Base-by-base conservation (phyloP, 1,140 invertebrate species). In the Drosophila fuyamai region DNA sequence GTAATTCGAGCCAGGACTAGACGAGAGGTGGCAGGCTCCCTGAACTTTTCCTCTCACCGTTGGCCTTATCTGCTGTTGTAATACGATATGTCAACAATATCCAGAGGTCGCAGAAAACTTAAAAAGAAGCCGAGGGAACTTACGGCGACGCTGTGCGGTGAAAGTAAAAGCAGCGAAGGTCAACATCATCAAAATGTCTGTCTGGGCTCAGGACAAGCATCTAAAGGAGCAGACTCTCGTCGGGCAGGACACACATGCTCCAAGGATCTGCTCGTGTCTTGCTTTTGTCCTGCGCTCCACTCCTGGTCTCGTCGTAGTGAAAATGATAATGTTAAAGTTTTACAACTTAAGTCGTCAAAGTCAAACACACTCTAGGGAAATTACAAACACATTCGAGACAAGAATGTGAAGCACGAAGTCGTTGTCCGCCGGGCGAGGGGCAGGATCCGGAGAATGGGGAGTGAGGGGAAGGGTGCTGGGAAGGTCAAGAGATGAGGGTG, bases 331-430 rank as follows among this genome's bases (percentile, higher is more conserved):
- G 86, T 91, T 92, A 82, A 92, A 92, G 90, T 92, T 92, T 91
- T 92, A 92, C 90, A 92, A 92, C 90, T 92, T 92, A 92, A 92
- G 90, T 92, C 90, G 90, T 92, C 90, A 92, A 92, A 92, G 90
- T 92, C 90, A 92, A 92, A 92, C 90, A 92, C 90, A 92, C 90
- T 92, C 90, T 85, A 61, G 90, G 90, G 90, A 91, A 92, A 92
- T 92, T 92, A 92, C 90, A 91, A 91, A 91, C 90, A 80, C 86
- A 91, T 91, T 91, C 89, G 76, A 84, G 76, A 81, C 88, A 78
- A 77, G 77, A 81, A 82, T 83, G 71, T 70, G 80, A 63, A 74
- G 46, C 48, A 67, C 73, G 44, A 71, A 57, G 51, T 48, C 65
- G 65, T 57, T 59, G 61, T 55, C 40, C 60, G 61, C 2, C 40